Percentiles rank a stretch among this genome's conserved stretches.
Conservation (phyloP, 2,888 invertebrate species). For the Melanostoma scalare region DNA sequence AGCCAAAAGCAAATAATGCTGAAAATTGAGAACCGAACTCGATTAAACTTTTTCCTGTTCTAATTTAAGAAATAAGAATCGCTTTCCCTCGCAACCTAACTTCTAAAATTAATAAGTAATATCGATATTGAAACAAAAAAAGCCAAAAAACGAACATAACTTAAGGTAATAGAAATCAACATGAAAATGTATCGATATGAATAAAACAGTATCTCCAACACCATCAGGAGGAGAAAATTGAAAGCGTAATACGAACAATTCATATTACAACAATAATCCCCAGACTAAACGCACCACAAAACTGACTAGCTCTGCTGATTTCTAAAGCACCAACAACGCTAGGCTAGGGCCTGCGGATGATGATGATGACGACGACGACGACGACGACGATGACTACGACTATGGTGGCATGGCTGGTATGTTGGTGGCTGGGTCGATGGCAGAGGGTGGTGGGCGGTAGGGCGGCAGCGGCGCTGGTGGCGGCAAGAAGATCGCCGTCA, state of each 20-base stretch:
- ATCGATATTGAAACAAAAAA: too few species aligned
- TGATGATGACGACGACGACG: slow-evolving; percentile 14
- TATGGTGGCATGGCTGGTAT: slow-evolving; percentile 16
- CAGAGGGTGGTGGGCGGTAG: slow-evolving; percentile 20
- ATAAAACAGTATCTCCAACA: slow-evolving; percentile 28
- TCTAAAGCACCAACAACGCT: slow-evolving; percentile 42
- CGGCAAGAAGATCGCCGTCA: slow-evolving; percentile 72
- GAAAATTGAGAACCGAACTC: too few species aligned
- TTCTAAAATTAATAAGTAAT: too few species aligned
- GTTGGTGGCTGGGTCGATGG: slow-evolving; percentile 7
- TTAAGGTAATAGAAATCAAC: too few species aligned
- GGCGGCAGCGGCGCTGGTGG: slow-evolving; percentile 76
- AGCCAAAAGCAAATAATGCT: too few species aligned
- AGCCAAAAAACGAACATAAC: too few species aligned
- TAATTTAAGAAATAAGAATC: too few species aligned
- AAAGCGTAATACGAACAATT: slow-evolving; percentile 50
- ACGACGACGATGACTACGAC: slow-evolving; percentile 19
- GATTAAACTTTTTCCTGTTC: too few species aligned
- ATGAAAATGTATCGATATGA: slow-evolving; percentile 31
- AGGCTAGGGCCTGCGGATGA: slow-evolving; percentile 10
- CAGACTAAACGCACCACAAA: slow-evolving; percentile 48
- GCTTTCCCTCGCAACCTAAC: too few species aligned
- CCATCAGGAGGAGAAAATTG: slow-evolving; percentile 4
- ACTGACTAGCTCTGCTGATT: slow-evolving; percentile 28
- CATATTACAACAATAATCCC: slow-evolving; percentile 46